A percentile compares a stretch with the other conserved stretches of the same genome.
Evolutionary conservation across 2,888 invertebrate species (phyloP).

Genomic region (Fragum sueziense): DNA sequence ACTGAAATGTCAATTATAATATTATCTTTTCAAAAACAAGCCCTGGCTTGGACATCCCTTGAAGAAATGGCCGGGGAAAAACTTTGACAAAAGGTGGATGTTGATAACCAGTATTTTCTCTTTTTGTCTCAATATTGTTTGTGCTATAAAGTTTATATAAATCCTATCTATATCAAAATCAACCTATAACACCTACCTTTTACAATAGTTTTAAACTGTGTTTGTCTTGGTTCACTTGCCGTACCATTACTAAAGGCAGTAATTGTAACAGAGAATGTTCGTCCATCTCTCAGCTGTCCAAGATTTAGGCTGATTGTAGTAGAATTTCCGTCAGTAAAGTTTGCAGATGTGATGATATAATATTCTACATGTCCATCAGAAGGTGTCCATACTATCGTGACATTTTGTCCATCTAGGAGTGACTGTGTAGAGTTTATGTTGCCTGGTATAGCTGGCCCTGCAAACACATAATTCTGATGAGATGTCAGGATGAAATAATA

Average conservation of each 20-base stretch:
- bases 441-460: slow-evolving; percentile 9
- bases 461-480: background rate
- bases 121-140: too few relatives aligned
- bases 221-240: background rate
- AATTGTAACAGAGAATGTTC: background rate
- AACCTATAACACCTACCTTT: background rate
- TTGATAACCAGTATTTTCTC: background rate
- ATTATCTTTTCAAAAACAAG: background rate
- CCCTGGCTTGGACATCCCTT: background rate
- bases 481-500: too few relatives aligned
- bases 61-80: background rate
- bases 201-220: background rate
- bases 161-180: background rate
- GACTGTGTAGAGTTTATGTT: background rate
- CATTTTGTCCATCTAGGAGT: background rate
- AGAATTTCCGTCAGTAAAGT: background rate
- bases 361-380: background rate
- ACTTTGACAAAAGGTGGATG: background rate
- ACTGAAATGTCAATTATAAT: background rate
- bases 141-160: background rate
- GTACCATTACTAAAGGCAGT: background rate
- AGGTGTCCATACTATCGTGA: background rate
- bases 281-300: background rate
- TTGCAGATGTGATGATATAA: background rate
- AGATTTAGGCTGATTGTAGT: background rate